Evolutionary conservation across 2,113 vertebrate genomes (phyloP).

Genomic region (Rhabdomys dilectus): DNA sequence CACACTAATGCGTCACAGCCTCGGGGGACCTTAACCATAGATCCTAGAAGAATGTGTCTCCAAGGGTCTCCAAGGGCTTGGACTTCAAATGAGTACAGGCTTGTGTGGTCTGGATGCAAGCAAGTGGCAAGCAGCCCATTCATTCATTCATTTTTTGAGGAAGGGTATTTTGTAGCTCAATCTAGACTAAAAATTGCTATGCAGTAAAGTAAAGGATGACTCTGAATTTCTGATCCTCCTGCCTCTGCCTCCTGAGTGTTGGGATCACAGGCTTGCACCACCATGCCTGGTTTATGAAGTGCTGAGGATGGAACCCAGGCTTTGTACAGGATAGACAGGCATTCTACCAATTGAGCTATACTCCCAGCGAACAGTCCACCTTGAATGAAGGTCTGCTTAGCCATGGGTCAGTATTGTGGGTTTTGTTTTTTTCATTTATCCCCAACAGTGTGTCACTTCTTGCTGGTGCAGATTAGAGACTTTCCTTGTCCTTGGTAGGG

Average conservation of each 20-base stretch:
- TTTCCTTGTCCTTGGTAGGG: not conserved
- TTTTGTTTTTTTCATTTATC: not conserved
- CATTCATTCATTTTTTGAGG: not conserved
- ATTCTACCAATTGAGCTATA: not conserved
- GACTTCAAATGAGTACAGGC: not conserved
- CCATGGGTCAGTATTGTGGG: not conserved
- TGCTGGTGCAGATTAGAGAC: not conserved
- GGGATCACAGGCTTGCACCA: not conserved
- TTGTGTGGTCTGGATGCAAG: not conserved
- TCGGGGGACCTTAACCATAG: not conserved
- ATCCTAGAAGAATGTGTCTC: not conserved
- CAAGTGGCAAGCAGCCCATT: rapidly evolving
- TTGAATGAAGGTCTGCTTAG: not conserved
- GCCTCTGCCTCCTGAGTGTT: no score
- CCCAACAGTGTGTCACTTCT: not conserved
- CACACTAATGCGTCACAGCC: not conserved
- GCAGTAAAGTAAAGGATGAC: not conserved
- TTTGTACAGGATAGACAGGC: not conserved
- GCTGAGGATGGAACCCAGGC: not conserved
- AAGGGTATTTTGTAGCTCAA: not conserved
- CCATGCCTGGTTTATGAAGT: not conserved
- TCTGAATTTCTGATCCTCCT: not conserved
- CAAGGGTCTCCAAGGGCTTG: not conserved
- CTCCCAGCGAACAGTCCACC: not conserved
- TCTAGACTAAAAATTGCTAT: not conserved